These are phyloP conservation scores for Ligdia adustata DNA, from an alignment of 2,888 invertebrate species.

Conservation along the genomic window DNA sequence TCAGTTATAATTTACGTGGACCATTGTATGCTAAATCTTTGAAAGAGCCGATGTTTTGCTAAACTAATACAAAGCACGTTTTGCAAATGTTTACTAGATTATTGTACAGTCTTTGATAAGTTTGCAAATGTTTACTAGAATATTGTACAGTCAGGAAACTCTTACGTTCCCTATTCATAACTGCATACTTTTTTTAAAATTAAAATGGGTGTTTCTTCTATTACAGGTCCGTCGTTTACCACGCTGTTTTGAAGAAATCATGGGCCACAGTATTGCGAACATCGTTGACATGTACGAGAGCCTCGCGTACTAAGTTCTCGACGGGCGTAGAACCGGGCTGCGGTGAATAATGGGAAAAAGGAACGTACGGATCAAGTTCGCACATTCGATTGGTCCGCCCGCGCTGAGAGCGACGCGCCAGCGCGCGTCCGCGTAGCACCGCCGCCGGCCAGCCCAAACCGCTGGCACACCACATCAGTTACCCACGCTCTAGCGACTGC, in stretches of 20 bases:
- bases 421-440: conserved; percentile 68
- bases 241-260: conserved; percentile 43
- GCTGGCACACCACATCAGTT: conserved; percentile 61
- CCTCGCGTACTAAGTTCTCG: conserved; percentile 58
- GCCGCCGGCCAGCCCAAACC: conserved; percentile 45
- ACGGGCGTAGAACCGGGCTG: conserved; percentile 57
- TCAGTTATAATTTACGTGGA: conserved; percentile 5
- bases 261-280: conserved; percentile 50
- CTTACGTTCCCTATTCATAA: too few species aligned
- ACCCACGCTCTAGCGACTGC: conserved; percentile 81
- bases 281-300: conserved; percentile 43
- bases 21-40: conserved; percentile 27
- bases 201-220: conserved; percentile 44
- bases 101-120: too few species aligned
- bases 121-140: too few species aligned
- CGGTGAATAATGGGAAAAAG: conserved; percentile 82
- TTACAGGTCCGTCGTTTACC: conserved; percentile 54
- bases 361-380: conserved; percentile 79
- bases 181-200: background rate
- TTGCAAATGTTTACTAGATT: conserved; percentile 2
- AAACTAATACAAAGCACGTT: background rate
- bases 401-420: conserved; percentile 59
- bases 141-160: too few species aligned
- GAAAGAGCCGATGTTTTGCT: conserved; percentile 2
- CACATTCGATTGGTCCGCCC: conserved; percentile 81